phyloP scores from a whole-genome alignment of 2,888 invertebrate genomes.

The Heteromyza rotundicornis region DNA sequence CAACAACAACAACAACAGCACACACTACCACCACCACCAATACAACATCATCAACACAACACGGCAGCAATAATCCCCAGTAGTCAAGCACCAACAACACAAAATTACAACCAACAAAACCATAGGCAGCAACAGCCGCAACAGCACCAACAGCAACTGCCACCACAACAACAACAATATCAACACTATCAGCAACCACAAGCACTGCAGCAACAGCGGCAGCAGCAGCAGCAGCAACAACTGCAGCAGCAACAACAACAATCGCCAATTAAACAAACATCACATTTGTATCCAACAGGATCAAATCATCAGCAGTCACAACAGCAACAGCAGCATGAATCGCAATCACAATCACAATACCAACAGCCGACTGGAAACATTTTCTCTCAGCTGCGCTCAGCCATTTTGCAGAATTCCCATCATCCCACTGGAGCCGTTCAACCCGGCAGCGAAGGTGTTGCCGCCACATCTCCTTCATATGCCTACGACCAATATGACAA shows the following conservation, averaged over 20 bases:
- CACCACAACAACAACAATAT: conserved; percentile 33
- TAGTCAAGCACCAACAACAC: conserved; percentile 49
- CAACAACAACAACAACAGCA: conserved; percentile 46
- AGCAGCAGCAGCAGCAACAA: conserved; percentile 35
- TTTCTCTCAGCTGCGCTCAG: conserved; percentile 58
- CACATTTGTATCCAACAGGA: conserved; percentile 61
- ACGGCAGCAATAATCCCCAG: conserved; percentile 57
- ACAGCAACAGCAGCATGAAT: conserved; percentile 27
- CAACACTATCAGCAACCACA: conserved; percentile 33
- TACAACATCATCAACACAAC: conserved; percentile 63
- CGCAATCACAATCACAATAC: conserved; percentile 51
- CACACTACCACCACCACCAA: conserved; percentile 59
- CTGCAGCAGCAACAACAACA: conserved; percentile 43
- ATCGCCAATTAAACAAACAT: conserved; percentile 56
- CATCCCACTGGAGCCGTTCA: conserved; percentile 55
- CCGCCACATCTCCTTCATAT: conserved; percentile 24
- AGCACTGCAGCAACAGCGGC: conserved; percentile 37
- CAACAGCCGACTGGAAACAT: conserved; percentile 46
- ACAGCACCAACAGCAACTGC: conserved; percentile 38
- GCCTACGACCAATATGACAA: conserved; percentile 54
- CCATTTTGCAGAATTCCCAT: conserved; percentile 60
- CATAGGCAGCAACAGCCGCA: conserved; percentile 42
- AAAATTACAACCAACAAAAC: conserved; percentile 35
- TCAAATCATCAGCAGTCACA: conserved; percentile 29
- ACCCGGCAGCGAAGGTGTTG: conserved; percentile 21